Evolutionary conservation across 1,140 invertebrate genomes (phyloP), one percentile per base, ranked within the genome.

Genomic region (Mesaphorura yosii): DNA sequence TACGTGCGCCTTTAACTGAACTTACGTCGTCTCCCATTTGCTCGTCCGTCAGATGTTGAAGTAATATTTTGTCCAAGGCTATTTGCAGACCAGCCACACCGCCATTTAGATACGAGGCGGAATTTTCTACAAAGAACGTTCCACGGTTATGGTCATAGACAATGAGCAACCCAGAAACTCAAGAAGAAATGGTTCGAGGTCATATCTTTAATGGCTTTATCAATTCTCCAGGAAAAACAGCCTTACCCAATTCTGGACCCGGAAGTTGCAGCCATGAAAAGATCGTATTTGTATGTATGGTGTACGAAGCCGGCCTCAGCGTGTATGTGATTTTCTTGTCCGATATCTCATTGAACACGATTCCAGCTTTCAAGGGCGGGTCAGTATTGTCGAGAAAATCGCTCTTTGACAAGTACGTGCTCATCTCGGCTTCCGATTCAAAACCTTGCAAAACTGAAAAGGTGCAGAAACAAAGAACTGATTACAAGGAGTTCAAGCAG

Each of bases 231-330:
- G 5, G 12, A 40, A 6, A 27, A 23, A 7, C 22, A 22, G 42
- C 27, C 27, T 34, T 19, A 62, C 60, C 38, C 2, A 17, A 20
- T 37, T 51, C 38, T 14, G 83, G 82, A 12, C 82, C 82, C 20
- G 80, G 74, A 25, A 70, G 65, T 59, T 82, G 80, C 64, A 81
- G 82, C 17, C 79, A 52, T 5, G 82, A 80, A 68, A 78, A 85
- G 28, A 78, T 66, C 14, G 77, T 67, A 59, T 81, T 74, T 2
- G 82, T 84, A 48, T 72, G 68, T 20, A 40, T 17, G 29, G 23
- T 1, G 7, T 57, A n/a, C 26, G 59, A 49, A 3, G 50, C 41
- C 25, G 55, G 22, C 1, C 60, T 22, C 37, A 63, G 45, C 44
- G 51, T 63, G 31, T 63, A 63, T 19, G 46, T 25, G 29, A 59